Base-by-base conservation (phyloP, 2,113 vertebrate species). In the Ifrita kowaldi region DNA sequence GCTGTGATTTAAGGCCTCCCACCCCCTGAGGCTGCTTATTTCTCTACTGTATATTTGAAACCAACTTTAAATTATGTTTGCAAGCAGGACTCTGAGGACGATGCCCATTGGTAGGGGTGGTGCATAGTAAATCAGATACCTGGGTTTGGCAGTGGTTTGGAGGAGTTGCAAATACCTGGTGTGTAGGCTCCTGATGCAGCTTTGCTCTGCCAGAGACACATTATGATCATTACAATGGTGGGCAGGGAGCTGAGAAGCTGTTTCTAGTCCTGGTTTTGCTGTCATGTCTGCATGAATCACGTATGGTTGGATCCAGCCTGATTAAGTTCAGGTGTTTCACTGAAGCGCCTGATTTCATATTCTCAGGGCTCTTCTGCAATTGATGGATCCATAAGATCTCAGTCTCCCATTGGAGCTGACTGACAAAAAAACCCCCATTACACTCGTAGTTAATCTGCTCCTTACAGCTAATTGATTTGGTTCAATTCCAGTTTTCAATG, bases 141-240 rank as follows among this genome's bases (percentile, higher is more conserved):
- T 1, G 1, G 10, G 28, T 23, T 62, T 81, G 64, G 60, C 32
- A 53, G 30, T 17, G 56, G 8, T 73, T 64, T 27, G 16, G 28
- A 76, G 27, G 10, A 68, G 21, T 8, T 68, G 56, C 23, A n/a
- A 55, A 9, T 49, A 71, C 13, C 20, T 41, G 41, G n/a, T 3
- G 0, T 10, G 4, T 0, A 0, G 44, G n/a, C 44, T 39, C 39
- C 12, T 88, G 62, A 13, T 5, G 7, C 11, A 87, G 5, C 9
- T 68, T 63, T 84, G 33, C 35, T 75, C 35, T 68, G 39, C 59
- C 24, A 41, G 41, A 69, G 46, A 27, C 24, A 16, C 1, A 4
- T 7, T 22, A 3, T 10, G 33, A 44, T 39, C 55, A 11, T 56
- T 50, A 27, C 41, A 77, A 8, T 5, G 4, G 35, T 35, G 20